A percentile compares a stretch with the other conserved stretches of the same genome.
phyloP scores from a whole-genome alignment of 2,888 invertebrate species.

The Orchesella flavescens region DNA sequence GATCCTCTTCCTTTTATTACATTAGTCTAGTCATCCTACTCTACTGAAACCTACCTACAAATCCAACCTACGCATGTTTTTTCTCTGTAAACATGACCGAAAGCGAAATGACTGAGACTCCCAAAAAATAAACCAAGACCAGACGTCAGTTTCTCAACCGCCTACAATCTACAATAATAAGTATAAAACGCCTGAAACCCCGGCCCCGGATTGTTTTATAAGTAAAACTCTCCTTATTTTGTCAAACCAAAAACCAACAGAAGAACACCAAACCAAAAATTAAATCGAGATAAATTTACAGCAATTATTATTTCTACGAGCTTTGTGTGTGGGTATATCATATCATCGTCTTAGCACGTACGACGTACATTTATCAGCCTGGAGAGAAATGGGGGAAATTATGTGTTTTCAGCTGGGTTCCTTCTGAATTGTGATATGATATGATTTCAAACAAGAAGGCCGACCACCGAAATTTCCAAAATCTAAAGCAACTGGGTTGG shows the following conservation, averaged over 20 bases:
- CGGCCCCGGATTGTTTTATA: not conserved
- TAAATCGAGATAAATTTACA: constrained; percentile 48
- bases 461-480: not conserved
- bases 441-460: not conserved
- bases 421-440: not conserved
- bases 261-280: constrained; percentile 31
- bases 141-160: constrained; percentile 18
- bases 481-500: not conserved
- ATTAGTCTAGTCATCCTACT: constrained; percentile 27
- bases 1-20: constrained; percentile 49
- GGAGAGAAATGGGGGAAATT: constrained; percentile 32
- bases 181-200: not conserved
- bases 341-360: not conserved
- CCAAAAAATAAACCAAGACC: constrained; percentile 24
- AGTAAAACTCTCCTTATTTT: constrained; percentile 19
- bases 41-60: too few species aligned
- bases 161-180: constrained; percentile 3
- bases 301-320: constrained; percentile 40
- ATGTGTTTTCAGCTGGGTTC: constrained; percentile 29
- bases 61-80: not conserved
- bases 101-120: constrained; percentile 13
- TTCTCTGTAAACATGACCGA: constrained; percentile 13
- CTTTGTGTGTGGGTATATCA: constrained; percentile 10
- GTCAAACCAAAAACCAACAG: constrained; percentile 43
- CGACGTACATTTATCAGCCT: constrained; percentile 37